These are phyloP conservation scores for Lepisosteus osseus DNA, from an alignment of 2,113 vertebrate species.

Conservation along the genomic window DNA sequence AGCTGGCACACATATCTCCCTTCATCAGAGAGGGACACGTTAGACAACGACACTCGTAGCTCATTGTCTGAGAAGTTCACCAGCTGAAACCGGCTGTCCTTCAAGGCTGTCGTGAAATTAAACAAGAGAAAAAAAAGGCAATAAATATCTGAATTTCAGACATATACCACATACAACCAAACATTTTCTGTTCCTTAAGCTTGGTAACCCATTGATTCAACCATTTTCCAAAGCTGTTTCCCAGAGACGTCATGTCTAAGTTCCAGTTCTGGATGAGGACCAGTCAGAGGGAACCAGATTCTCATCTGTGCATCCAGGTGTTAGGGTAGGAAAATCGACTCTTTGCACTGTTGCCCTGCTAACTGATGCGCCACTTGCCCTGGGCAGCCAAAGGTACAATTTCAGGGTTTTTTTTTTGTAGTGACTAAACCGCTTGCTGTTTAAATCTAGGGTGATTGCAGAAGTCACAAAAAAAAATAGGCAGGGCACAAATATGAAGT, in stretches of 20 bases:
- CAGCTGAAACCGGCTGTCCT: conserved; percentile 98
- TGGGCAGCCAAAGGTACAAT: too few species aligned
- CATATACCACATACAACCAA: too few species aligned
- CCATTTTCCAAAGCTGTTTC: conserved; percentile 54
- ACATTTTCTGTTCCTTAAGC: too few species aligned
- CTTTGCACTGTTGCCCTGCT: too few species aligned
- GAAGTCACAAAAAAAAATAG: too few species aligned
- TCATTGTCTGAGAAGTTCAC: conserved; percentile 99
- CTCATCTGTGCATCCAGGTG: too few species aligned
- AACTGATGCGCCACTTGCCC: too few species aligned
- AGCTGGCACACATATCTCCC: conserved; percentile 97
- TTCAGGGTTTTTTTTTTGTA: conserved; percentile 35
- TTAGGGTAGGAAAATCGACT: too few species aligned
- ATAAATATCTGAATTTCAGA: too few species aligned
- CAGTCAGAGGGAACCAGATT: too few species aligned
- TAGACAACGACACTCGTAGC: conserved; percentile 93
- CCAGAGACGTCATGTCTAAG: conserved; percentile 45
- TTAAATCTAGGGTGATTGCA: too few species aligned
- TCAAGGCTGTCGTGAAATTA: conserved; percentile 76
- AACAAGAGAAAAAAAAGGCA: conserved; percentile 9
- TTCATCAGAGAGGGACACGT: conserved; percentile 93
- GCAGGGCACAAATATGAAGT: too few species aligned
- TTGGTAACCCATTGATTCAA: conserved; percentile 17
- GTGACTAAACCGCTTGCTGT: conserved; percentile 29
- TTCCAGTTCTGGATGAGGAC: neutral